A percentile compares a stretch with the other conserved stretches of the same genome.
phyloP scores from a whole-genome alignment of 2,797 vertebrate species.

The Serranus cabrilla region DNA sequence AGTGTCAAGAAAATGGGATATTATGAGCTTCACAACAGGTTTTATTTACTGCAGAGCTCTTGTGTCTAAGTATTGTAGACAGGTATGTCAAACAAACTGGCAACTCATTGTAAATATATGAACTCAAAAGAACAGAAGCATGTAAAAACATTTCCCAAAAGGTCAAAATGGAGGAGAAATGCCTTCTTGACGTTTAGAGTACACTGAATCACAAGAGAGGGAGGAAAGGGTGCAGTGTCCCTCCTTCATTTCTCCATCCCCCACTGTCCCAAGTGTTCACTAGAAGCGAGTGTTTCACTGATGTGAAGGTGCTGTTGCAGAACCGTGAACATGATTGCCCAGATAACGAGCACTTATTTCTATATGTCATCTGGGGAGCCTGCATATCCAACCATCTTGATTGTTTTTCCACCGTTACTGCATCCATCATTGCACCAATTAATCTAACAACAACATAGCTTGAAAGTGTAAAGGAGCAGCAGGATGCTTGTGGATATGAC shows the following conservation, averaged over 20 bases:
- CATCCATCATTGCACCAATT: conserved; percentile 11
- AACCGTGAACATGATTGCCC: conserved; percentile 36
- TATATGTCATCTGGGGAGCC: conserved; percentile 13
- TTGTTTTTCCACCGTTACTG: conserved; percentile 18
- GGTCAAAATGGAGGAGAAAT: conserved; percentile 5
- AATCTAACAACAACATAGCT: background rate
- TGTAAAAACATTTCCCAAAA: conserved; percentile 4
- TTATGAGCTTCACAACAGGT: background rate
- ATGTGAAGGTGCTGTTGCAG: conserved; percentile 25
- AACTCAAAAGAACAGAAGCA: conserved; percentile 5
- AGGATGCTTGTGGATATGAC: background rate
- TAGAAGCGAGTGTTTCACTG: conserved; percentile 2
- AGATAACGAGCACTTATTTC: conserved; percentile 27
- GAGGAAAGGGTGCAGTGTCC: background rate
- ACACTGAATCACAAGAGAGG: background rate
- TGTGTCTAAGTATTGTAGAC: background rate
- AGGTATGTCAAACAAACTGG: conserved; percentile 2
- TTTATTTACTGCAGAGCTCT: background rate
- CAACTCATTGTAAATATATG: conserved; percentile 1
- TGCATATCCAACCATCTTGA: conserved; percentile 1
- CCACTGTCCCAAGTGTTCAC: conserved; percentile 1
- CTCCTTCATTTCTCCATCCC: background rate
- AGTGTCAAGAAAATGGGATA: background rate
- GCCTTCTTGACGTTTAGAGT: background rate
- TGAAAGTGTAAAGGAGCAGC: conserved; percentile 3